Evolutionary conservation across 2,797 vertebrate species (phyloP).

Genomic region (Loriculus beryllinus): DNA sequence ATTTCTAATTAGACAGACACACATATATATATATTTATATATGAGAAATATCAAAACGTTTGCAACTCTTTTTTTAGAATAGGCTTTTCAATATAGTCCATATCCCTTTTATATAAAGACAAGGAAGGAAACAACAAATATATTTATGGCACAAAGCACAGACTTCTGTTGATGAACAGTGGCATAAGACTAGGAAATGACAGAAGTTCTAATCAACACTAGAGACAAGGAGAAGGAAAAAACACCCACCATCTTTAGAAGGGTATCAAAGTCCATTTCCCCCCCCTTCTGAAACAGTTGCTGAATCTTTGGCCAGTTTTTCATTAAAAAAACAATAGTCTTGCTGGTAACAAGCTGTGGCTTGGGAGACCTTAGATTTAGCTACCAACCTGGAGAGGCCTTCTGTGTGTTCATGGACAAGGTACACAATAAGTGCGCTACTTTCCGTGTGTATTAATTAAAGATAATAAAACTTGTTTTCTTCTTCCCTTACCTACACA

Average conservation of each 20-base stretch:
- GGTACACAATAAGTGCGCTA: neutral
- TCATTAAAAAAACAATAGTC: neutral
- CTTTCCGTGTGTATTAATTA: neutral
- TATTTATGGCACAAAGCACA: neutral
- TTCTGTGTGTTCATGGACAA: neutral
- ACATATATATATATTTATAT: neutral
- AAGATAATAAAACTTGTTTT: neutral
- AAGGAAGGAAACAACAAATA: neutral
- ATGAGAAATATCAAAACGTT: neutral
- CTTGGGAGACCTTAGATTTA: neutral
- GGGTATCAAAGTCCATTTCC: neutral
- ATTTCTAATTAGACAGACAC: neutral
- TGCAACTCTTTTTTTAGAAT: neutral
- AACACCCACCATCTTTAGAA: rapidly evolving
- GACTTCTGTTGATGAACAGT: neutral
- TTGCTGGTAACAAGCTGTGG: neutral
- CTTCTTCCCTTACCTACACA: neutral
- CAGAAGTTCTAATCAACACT: neutral
- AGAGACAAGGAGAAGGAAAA: neutral
- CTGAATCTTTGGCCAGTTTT: neutral
- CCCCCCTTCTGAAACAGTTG: neutral
- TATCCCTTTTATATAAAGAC: neutral
- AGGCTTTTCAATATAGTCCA: neutral
- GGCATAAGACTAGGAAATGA: neutral
- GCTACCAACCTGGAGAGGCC: neutral